Base-by-base conservation (phyloP, 2,113 vertebrate genomes). In the Serilophus lunatus region DNA sequence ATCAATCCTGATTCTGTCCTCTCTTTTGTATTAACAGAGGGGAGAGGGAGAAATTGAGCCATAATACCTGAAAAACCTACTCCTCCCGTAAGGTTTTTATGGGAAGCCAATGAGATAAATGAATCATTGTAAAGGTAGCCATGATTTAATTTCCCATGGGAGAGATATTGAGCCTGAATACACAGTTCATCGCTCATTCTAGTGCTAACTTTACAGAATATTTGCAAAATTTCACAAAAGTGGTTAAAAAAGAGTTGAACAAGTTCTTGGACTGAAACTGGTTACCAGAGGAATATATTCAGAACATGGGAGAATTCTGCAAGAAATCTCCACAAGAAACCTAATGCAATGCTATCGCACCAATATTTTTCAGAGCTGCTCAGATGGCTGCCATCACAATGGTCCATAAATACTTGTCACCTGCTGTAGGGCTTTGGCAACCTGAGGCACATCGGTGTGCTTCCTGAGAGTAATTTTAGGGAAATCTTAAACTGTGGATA, bases 91-190 rank as follows among this genome's bases (percentile, higher is more conserved):
- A 66, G 33, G 18, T 68, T 65, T 81, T 84, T 84, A 12, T 60
- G 31, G 45, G 15, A 95, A 78, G 35, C 10, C 57, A 71, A 53
- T 60, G 38, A 82, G 18, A 74, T n/a, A 75, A 87, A 91, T 75
- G 23, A 91, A 84, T 87, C 56, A n/a, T 60, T 5, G 4, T 79
- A 79, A 91, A 84, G 29, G 12, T 33, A 81, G 14, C 17, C 38
- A 68, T 84, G 74, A 82, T 89, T 91, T 75, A 91, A 84, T 87
- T 95, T 92, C 65, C 50, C 26, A 28, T 75, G 69, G 90, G 22
- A 49, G 44, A 69, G 26, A 44, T 89, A 82, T 25, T 82, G 57
- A 66, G 66, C 49, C 22, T 85, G 78, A 50, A 87, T 54, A 70
- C 13, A 63, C 22, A 76, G 38, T 82, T 79, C 69, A 40, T 75